Evolutionary conservation across 1,140 invertebrate species (phyloP), one percentile per base, ranked within the genome.

Genomic region (Drosophila nannoptera): DNA sequence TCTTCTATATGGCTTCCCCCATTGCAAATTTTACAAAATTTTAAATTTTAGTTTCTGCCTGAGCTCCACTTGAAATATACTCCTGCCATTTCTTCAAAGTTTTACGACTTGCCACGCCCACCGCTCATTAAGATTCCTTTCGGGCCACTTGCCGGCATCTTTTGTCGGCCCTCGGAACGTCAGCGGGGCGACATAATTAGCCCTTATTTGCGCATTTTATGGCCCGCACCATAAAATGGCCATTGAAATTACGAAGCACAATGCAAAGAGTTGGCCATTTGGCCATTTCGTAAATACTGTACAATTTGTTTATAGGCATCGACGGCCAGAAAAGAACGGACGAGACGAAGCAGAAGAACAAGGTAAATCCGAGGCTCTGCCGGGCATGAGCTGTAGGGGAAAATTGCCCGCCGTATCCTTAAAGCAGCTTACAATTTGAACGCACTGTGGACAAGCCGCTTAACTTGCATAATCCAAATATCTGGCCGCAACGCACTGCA

Each of bases 381-480:
- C 61, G 61, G 61, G 60, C 62, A 60, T 50, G 49, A 35, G 54
- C 49, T 74, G 80, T 49, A 86, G 74, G 63, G 54, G 58, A 22
- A 69, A 69, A 59, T 70, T 66, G 56, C 64, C 32, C 33, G 55
- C 40, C 42, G 45, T 53, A 42, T 32, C 55, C 63, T 80, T 77
- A 80, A 84, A 84, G 80, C 80, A 42, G 78, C 81, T 80, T 80
- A 86, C 76, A 73, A 77, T 65, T 78, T 83, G 72, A 61, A 31
- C 69, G 70, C 60, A 59, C 60, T 66, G 63, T 77, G 62, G 65
- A 29, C 78, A 88, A 88, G 87, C 87, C 77, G 82, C 77, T 88
- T 88, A 76, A 76, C 87, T 84, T 53, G 67, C 78, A 88, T 88
- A 88, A 88, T 87, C 87, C 78, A 74, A 80, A 82, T 87, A 88